A percentile compares a stretch with the other conserved stretches of the same genome.
phyloP scores from a whole-genome alignment of 2,888 invertebrate genomes.

The Thelaira solivaga region DNA sequence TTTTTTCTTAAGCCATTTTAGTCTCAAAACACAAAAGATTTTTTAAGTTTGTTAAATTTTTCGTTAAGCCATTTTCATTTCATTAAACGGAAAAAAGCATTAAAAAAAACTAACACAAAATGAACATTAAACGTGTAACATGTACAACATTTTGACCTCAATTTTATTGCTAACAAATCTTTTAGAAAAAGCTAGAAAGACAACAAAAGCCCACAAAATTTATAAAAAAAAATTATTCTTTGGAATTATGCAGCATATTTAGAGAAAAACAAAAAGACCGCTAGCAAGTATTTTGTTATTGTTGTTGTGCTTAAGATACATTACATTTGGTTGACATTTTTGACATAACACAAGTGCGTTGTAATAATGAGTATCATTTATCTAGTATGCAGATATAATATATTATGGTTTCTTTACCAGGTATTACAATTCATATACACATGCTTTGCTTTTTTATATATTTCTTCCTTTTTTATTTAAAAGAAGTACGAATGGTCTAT shows the following conservation, averaged over 20 bases:
- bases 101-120: conserved; percentile 12
- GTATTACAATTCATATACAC: conserved; percentile 1
- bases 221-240: conserved; percentile 19
- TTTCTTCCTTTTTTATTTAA: background rate
- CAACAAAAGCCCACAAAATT: conserved; percentile 14
- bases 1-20: conserved; percentile 21
- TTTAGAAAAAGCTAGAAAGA: conserved; percentile 1
- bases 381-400: conserved; percentile 59
- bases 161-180: conserved; percentile 49
- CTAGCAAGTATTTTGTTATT: too few relatives aligned
- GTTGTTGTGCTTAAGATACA: conserved; percentile 48
- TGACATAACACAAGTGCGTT: conserved; percentile 63
- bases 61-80: conserved; percentile 38
- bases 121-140: conserved; percentile 31
- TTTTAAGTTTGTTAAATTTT: conserved; percentile 15
- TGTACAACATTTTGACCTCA: conserved; percentile 55
- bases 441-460: background rate
- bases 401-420: conserved; percentile 39
- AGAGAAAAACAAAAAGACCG: conserved; percentile 21
- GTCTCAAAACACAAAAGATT: background rate
- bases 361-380: conserved; percentile 63
- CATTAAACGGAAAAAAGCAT: background rate
- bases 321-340: conserved; percentile 62
- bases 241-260: background rate
- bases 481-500: conserved; percentile 7